Evolutionary conservation across 1,140 invertebrate species (phyloP).

Genomic region (Trigoniulus corallinus): DNA sequence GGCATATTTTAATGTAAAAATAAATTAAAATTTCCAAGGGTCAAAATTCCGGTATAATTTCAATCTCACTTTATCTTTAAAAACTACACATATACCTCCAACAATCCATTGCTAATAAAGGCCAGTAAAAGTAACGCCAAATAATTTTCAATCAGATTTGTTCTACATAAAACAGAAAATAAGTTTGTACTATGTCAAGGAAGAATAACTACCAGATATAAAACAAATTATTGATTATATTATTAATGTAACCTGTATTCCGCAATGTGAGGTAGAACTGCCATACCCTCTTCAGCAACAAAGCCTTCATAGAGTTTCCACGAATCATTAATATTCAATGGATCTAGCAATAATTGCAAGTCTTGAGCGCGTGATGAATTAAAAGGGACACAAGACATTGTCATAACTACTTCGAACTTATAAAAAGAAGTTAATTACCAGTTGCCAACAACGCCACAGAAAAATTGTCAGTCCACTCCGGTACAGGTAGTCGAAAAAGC

Average conservation of each 20-base stretch:
- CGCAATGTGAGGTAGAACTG: constrained; percentile 60
- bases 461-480: constrained; percentile 82
- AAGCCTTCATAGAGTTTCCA: constrained; percentile 86
- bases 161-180: constrained; percentile 34
- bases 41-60: too few relatives aligned
- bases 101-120: constrained; percentile 66
- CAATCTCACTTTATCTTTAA: too few relatives aligned
- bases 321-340: constrained; percentile 49
- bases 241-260: constrained; percentile 33
- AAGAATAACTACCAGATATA: constrained; percentile 2
- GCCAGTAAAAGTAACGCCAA: constrained; percentile 70
- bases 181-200: background rate
- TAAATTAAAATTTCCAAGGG: too few relatives aligned
- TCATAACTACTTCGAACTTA: too few relatives aligned
- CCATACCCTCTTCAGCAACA: constrained; percentile 68
- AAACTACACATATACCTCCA: too few relatives aligned
- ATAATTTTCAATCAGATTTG: constrained; percentile 82
- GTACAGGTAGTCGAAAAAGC: constrained; percentile 61
- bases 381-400: too few relatives aligned
- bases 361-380: too few relatives aligned
- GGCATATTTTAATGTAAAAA: too few relatives aligned
- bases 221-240: constrained; percentile 1
- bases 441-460: constrained; percentile 66
- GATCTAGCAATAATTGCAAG: constrained; percentile 42
- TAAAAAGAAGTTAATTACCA: constrained; percentile 17